These are phyloP conservation scores for Calidris pygmaea DNA, from an alignment of 2,113 vertebrate species.

Conservation along the genomic window DNA sequence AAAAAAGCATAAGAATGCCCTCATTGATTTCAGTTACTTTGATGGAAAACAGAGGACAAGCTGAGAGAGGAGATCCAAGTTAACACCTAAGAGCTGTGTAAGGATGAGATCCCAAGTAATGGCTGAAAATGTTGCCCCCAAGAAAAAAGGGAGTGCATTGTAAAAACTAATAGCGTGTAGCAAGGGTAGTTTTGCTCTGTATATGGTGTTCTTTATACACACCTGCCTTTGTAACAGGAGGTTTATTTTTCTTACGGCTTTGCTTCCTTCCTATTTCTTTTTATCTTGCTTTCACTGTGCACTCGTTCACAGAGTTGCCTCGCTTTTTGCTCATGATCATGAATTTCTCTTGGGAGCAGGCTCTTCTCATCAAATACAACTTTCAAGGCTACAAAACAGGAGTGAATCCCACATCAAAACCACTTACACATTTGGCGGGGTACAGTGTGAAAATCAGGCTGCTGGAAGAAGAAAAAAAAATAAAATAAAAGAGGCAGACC, in stretches of 20 bases:
- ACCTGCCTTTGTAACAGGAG: not conserved
- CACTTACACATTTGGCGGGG: not conserved
- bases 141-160: not conserved
- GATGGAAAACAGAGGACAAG: not conserved
- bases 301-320: conserved; percentile 46
- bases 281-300: conserved; percentile 44
- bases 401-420: conserved; percentile 59
- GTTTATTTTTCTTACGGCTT: conserved; percentile 61
- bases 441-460: not conserved
- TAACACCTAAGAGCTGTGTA: not conserved
- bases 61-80: not conserved
- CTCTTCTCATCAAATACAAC: conserved; percentile 76
- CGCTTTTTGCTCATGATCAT: conserved; percentile 64
- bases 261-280: conserved; percentile 59
- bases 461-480: not conserved
- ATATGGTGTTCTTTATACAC: not conserved
- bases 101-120: not conserved
- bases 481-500: not conserved
- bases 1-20: not conserved
- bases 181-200: not conserved
- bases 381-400: conserved; percentile 71
- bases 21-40: not conserved
- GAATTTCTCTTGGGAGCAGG: conserved; percentile 79
- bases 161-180: not conserved
- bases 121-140: not conserved